Conservation (phyloP, 37 sponge, comb jelly and placozoan genomes). For the Halichondria panicea region DNA sequence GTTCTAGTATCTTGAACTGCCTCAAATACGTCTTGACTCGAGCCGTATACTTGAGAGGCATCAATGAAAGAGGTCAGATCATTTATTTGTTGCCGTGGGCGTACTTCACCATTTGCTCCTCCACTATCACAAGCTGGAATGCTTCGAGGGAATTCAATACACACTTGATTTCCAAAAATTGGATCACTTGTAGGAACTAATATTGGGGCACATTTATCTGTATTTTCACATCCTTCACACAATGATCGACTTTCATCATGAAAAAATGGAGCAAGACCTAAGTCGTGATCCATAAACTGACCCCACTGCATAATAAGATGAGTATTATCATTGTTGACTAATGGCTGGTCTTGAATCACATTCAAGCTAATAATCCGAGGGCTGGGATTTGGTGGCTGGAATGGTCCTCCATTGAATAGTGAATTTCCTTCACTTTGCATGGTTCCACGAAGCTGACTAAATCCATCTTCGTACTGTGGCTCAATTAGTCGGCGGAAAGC, state of each 20-base stretch:
- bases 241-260: not conserved
- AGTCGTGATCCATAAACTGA: slow-evolving; percentile 95
- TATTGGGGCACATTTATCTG: slow-evolving; percentile 51
- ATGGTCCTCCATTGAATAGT: slow-evolving; percentile 18
- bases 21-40: slow-evolving; percentile 2
- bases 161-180: slow-evolving; percentile 18
- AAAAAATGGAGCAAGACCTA: slow-evolving; percentile 41
- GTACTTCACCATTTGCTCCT: not conserved
- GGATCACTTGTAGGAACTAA: slow-evolving; percentile 34
- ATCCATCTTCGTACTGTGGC: slow-evolving; percentile 82
- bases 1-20: not conserved
- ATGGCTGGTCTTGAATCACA: slow-evolving; percentile 12
- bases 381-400: slow-evolving; percentile 77
- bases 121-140: slow-evolving; percentile 7
- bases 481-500: slow-evolving; percentile 64
- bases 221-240: slow-evolving; percentile 18
- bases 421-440: slow-evolving; percentile 20
- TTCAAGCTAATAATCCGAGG: slow-evolving; percentile 65
- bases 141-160: slow-evolving; percentile 39
- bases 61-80: slow-evolving; percentile 84
- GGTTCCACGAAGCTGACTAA: slow-evolving; percentile 64
- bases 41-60: slow-evolving; percentile 81
- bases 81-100: slow-evolving; percentile 71
- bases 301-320: slow-evolving; percentile 95
- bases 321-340: slow-evolving; percentile 53